Conservation (phyloP, 1,140 invertebrate genomes). For the Nephotettix cincticeps region DNA sequence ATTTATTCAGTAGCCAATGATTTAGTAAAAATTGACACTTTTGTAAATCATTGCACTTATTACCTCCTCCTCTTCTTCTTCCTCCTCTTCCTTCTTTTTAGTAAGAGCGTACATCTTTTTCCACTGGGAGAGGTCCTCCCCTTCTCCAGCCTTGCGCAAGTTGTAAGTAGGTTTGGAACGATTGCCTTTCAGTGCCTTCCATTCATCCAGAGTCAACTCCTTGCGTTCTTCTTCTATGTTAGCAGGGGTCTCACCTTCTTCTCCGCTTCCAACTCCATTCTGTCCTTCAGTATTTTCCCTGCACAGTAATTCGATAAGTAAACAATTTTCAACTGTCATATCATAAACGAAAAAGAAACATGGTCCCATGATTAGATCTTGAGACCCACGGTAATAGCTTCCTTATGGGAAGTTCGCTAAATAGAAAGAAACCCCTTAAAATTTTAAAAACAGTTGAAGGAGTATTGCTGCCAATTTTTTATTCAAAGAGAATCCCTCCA, state of each 20-base stretch:
- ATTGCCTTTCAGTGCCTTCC: slow-evolving; percentile 74
- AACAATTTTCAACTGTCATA: too few relatives aligned
- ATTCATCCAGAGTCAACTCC: slow-evolving; percentile 85
- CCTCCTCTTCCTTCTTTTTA: slow-evolving; percentile 72
- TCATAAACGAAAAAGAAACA: too few relatives aligned
- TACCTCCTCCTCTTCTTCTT: slow-evolving; percentile 63
- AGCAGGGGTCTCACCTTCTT: slow-evolving; percentile 45
- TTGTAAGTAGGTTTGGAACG: slow-evolving; percentile 83
- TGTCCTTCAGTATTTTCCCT: slow-evolving; percentile 20
- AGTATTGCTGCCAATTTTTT: too few relatives aligned
- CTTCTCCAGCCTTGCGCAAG: slow-evolving; percentile 87
- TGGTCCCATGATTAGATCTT: too few relatives aligned
- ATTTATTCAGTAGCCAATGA: too few relatives aligned
- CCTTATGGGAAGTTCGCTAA: too few relatives aligned
- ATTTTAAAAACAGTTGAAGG: too few relatives aligned
- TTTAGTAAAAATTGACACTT: too few relatives aligned
- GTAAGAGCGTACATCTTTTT: slow-evolving; percentile 87
- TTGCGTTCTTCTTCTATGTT: slow-evolving; percentile 61
- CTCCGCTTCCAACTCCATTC: slow-evolving; percentile 21
- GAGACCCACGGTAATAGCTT: too few relatives aligned
- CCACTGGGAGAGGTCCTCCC: slow-evolving; percentile 87
- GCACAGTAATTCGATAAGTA: not conserved
- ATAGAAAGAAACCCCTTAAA: too few relatives aligned
- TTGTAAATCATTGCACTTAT: too few relatives aligned
- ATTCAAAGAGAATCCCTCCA: too few relatives aligned